Evolutionary conservation across 2,113 vertebrate genomes (phyloP), one percentile per base, ranked within the genome.

Genomic region (Kryptolebias marmoratus): DNA sequence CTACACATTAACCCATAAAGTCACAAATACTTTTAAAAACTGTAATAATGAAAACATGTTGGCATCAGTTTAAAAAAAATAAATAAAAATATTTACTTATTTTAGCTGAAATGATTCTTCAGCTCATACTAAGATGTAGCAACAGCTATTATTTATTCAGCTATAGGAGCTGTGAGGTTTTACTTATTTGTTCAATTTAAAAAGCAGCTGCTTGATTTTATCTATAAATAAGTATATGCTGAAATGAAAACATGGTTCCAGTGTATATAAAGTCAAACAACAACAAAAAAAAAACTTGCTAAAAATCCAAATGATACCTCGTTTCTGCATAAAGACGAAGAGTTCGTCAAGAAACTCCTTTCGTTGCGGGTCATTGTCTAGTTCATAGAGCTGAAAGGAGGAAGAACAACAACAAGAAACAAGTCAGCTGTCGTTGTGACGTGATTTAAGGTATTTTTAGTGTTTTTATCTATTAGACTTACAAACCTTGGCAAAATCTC

Each of bases 321-420:
- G 95, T 92, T 98, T 99, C 90, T 99, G 98, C 98, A 99, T 99
- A 56, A 97, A 99, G 83, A 96, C 47, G 76, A 99, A 99, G 52
- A 99, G 95, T 36, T 98, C 95, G 58, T 99, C 98, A 39, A 99
- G 93, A 92, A 99, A 99, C 50, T 96, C 96, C 53, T 98, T 98
- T 69, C 98, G 84, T 49, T 98, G 96, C 1, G 97, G 95, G 64
- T 99, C 97, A 57, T 83, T 90, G 67, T 99, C 97, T 82, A 99
- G 93, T 91, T 98, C 97, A 50, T 99, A 99, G 54, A 99, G 95
- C 98, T 99, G 90, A 11, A 5, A 53, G 63, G 30, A 14, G 1
- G 42, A 11, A 30, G 62, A 70, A 62, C 10, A 31, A 1, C 2
- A 16, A 1, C 4, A 48, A 68, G 45, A 52, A 27, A 10, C 0